These are phyloP conservation scores for Nothocercus nigrocapillus DNA, from an alignment of 2,113 vertebrate species.

Conservation along the genomic window DNA sequence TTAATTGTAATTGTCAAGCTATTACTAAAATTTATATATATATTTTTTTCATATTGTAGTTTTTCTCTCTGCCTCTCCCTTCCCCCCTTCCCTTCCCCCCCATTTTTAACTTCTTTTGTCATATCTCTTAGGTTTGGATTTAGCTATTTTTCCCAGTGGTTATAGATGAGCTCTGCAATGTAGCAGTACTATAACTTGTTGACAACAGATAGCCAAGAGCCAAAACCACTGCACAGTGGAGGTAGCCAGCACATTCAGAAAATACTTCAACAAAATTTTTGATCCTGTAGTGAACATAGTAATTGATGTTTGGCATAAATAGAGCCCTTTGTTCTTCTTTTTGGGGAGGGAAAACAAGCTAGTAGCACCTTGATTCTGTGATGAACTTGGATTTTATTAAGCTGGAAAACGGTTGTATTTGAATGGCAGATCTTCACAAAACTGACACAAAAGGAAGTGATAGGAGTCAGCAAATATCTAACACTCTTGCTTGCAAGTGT, in stretches of 20 bases:
- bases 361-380: neutral
- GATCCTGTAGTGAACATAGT: neutral
- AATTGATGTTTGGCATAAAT: neutral
- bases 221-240: neutral
- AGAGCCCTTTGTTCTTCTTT: neutral
- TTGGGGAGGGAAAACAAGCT: neutral
- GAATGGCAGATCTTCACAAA: neutral
- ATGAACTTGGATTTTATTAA: neutral
- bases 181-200: neutral
- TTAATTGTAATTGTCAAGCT: constrained; percentile 72
- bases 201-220: neutral
- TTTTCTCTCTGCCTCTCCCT: neutral
- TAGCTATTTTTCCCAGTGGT: neutral
- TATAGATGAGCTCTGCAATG: neutral
- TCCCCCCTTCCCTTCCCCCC: neutral
- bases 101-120: neutral
- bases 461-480: neutral
- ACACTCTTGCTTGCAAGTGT: neutral
- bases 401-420: neutral
- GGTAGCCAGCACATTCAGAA: neutral
- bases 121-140: neutral
- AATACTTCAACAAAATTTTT: neutral
- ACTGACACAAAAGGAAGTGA: neutral
- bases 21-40: constrained; percentile 64
- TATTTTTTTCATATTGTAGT: constrained; percentile 30